Conservation (phyloP, 2,113 vertebrate species). For the Cryptotis parvus region DNA sequence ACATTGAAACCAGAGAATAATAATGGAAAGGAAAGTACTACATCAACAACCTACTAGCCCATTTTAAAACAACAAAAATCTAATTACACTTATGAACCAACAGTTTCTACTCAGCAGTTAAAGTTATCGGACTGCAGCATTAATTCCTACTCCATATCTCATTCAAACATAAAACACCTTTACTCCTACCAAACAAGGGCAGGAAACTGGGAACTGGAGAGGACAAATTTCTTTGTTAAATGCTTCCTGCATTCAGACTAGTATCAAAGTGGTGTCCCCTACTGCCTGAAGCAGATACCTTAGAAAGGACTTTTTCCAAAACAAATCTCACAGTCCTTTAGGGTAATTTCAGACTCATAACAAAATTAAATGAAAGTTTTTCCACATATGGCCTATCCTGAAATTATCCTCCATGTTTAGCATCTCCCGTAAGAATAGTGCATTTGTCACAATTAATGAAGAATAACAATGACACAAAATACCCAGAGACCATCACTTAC, state of each 20-base stretch:
- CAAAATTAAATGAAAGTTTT: neutral
- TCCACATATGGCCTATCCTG: neutral
- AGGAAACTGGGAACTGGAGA: neutral
- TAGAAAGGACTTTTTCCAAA: neutral
- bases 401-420: neutral
- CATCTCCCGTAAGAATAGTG: neutral
- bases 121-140: neutral
- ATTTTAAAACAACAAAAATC: neutral
- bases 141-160: neutral
- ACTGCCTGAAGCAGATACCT: too few species aligned
- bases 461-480: neutral
- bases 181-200: neutral
- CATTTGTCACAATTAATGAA: neutral
- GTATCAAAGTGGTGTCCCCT: neutral
- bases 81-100: neutral
- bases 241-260: neutral
- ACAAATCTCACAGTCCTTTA: neutral
- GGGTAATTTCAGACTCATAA: neutral
- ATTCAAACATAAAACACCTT: neutral
- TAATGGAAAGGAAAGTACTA: slow-evolving; percentile 12
- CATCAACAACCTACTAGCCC: neutral
- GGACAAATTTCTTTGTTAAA: neutral
- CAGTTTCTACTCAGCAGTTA: neutral
- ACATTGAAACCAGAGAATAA: neutral
- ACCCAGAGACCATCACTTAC: neutral